A percentile compares a stretch with the other conserved stretches of the same genome.
phyloP scores from a whole-genome alignment of 2,888 invertebrate species.

The Tipula vernalis region DNA sequence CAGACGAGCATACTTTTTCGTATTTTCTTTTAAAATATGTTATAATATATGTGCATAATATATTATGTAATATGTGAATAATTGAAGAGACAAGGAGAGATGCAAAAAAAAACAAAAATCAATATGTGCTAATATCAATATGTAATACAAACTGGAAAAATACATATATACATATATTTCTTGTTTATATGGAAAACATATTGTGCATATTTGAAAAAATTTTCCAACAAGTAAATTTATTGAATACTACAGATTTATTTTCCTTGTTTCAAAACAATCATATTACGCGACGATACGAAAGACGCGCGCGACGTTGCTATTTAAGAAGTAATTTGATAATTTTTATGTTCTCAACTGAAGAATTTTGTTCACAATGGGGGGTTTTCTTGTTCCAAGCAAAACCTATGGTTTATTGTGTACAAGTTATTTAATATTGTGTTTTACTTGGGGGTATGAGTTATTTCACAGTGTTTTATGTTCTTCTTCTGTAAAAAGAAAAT shows the following conservation, averaged over 20 bases:
- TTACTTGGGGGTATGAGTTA: neutral
- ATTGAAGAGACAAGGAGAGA: neutral
- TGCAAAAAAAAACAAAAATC: neutral
- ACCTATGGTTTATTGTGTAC: neutral
- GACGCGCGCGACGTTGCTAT: neutral
- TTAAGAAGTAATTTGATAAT: slow-evolving; percentile 4
- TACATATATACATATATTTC: no score
- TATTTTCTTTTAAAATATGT: neutral
- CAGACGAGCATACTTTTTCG: neutral
- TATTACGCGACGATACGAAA: neutral
- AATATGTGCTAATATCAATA: no score
- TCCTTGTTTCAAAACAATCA: neutral
- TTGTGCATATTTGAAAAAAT: neutral
- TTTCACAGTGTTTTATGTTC: neutral
- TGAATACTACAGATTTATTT: neutral
- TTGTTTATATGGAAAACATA: neutral
- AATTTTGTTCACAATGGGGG: neutral
- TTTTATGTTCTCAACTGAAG: neutral
- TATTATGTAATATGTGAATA: no score
- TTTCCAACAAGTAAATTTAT: neutral
- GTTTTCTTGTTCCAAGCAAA: neutral
- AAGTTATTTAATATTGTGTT: neutral
- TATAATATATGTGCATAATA: neutral
- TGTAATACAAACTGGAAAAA: no score
- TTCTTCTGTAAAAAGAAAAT: neutral